Percentiles rank a stretch among this genome's conserved stretches.
phyloP scores from a whole-genome alignment of 2,797 vertebrate genomes.

The Phoebastria nigripes region DNA sequence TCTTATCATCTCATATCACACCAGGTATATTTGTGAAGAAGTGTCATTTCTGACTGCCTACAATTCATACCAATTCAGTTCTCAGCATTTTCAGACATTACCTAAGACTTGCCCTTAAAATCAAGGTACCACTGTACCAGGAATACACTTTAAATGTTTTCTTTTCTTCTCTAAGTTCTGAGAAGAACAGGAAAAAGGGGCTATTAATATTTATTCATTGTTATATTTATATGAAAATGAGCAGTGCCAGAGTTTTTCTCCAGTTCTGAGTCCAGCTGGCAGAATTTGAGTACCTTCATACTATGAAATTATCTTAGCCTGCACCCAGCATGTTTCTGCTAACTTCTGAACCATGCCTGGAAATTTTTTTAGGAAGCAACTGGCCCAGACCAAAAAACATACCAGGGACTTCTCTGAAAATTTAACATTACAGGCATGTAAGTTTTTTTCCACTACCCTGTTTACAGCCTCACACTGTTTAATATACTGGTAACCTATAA shows the following conservation, averaged over 20 bases:
- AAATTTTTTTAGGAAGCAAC: background rate
- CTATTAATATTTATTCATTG: background rate
- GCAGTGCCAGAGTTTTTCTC: background rate
- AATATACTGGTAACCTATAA: background rate
- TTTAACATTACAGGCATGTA: background rate
- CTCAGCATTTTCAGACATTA: background rate
- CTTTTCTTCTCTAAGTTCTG: background rate
- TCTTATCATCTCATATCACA: background rate
- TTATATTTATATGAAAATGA: background rate
- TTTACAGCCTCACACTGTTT: background rate
- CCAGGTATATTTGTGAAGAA: background rate
- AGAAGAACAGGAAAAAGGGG: background rate
- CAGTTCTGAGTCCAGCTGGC: slow-evolving; percentile 11
- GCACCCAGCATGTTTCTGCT: background rate
- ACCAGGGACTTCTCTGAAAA: background rate
- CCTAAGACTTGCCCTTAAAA: background rate
- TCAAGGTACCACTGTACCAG: background rate
- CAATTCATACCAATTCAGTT: background rate
- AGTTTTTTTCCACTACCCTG: background rate
- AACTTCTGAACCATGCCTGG: background rate
- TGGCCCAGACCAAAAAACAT: background rate
- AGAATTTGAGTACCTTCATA: background rate
- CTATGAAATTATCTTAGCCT: background rate
- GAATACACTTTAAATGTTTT: background rate
- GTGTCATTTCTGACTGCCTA: background rate